Conservation (phyloP, 1,140 invertebrate genomes). For the Belonocnema kinseyi region DNA sequence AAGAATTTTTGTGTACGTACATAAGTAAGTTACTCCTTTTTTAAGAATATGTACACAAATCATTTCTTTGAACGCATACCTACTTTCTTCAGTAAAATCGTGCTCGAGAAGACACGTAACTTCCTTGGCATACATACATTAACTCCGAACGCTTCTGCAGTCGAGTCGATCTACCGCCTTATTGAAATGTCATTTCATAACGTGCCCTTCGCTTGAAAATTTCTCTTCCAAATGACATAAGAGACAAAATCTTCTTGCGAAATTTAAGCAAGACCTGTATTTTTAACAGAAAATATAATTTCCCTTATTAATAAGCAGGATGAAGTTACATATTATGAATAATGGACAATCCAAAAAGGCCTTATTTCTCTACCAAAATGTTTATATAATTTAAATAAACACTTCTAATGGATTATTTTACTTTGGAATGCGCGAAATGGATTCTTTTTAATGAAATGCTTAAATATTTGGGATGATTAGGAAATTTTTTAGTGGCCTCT, state of each 20-base stretch:
- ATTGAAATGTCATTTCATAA: slow-evolving; percentile 32
- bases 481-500: too few species aligned
- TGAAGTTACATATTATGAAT: too few species aligned
- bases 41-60: not conserved
- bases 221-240: slow-evolving; percentile 23
- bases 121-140: slow-evolving; percentile 31
- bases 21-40: slow-evolving; percentile 13
- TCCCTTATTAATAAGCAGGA: not conserved
- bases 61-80: slow-evolving; percentile 11
- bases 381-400: too few species aligned
- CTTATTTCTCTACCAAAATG: too few species aligned
- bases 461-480: too few species aligned
- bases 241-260: slow-evolving; percentile 23
- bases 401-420: too few species aligned
- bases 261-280: not conserved
- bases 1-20: slow-evolving; percentile 13
- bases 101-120: slow-evolving; percentile 23
- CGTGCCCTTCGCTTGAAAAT: slow-evolving; percentile 20
- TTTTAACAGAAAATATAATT: not conserved
- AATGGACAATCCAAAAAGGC: too few species aligned
- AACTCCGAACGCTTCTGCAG: slow-evolving; percentile 20
- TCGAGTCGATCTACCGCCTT: slow-evolving; percentile 9
- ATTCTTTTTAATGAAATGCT: too few species aligned
- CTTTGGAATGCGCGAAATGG: too few species aligned
- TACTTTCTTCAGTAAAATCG: slow-evolving; percentile 29